Base-by-base conservation (phyloP, 2,888 invertebrate genomes). In the Catocala fraxini region DNA sequence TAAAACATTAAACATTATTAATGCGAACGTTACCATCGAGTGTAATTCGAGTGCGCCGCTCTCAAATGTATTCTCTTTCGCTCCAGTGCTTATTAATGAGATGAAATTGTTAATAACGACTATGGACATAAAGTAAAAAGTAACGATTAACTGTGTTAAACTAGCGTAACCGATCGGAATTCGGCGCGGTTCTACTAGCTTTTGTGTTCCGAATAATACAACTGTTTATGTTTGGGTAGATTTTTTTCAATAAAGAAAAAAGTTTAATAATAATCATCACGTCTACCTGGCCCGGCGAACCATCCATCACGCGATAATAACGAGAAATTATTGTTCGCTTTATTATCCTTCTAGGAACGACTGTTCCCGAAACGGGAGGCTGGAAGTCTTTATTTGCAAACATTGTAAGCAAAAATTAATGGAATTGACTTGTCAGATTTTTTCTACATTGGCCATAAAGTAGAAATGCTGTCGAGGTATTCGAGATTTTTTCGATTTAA, bases 131-230 rank as follows among this genome's bases (percentile, higher is more conserved):
- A 79, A 85, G 84, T 86, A 89, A 92, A 92, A 91, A 93, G 89
- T 88, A 88, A 83, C 90, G 88, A 93, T 94, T 91, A 91, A 88
- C 82, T 85, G 86, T 89, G 92, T 91, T 93, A 91, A 93, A 92
- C 89, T 89, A 88, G 89, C 93, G 91, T 93, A 86, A 89, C 93
- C 80, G 89, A 93, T 92, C 83, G 86, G 84, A 88, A 92, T 93
- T 92, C 88, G 91, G 85, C 81, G 81, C 89, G 88, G 88, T 86
- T 89, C 86, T 77, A 81, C 84, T 79, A 70, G 72, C 90, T 79
- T 89, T 93, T 94, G 91, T 93, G 80, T 80, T 79, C 71, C 65
- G 79, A 82, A 93, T 89, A 92, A 92, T 89, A 86, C 85, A 84
- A 84, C 81, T 92, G 91, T 94, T 93, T 93, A 88, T 91, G 88